Evolutionary conservation across 1,140 invertebrate genomes (phyloP).

Genomic region (Glossosoma conforme): DNA sequence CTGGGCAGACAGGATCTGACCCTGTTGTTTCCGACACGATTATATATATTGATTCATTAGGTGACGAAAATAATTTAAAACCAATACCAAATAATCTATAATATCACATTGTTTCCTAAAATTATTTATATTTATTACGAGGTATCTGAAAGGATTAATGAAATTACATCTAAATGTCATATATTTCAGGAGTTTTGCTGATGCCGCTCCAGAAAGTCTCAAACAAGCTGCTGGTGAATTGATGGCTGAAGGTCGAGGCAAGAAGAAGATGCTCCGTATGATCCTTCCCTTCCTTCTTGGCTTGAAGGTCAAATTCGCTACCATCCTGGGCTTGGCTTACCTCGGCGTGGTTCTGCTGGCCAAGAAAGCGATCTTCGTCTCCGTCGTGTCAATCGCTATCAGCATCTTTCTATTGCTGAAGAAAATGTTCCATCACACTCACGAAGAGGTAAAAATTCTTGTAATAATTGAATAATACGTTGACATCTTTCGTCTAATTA

Average conservation of each 20-base stretch:
- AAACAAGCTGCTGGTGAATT: conserved; percentile 52
- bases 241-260: conserved; percentile 59
- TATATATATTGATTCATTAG: too few relatives aligned
- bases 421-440: conserved; percentile 39
- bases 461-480: too few relatives aligned
- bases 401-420: conserved; percentile 55
- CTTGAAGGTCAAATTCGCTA: conserved; percentile 57
- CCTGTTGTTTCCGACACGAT: too few relatives aligned
- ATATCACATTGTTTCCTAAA: too few relatives aligned
- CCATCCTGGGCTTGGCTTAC: conserved; percentile 52
- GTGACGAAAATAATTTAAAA: too few relatives aligned
- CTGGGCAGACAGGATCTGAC: too few relatives aligned
- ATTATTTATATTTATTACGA: too few relatives aligned
- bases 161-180: too few relatives aligned
- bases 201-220: conserved; percentile 48
- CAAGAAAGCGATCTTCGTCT: conserved; percentile 61
- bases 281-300: conserved; percentile 55
- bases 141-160: too few relatives aligned
- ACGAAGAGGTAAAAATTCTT: conserved; percentile 10
- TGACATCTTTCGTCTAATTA: too few relatives aligned
- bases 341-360: conserved; percentile 57
- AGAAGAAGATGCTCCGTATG: conserved; percentile 56
- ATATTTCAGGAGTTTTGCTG: conserved; percentile 43
- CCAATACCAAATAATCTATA: too few relatives aligned
- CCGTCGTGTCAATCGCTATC: conserved; percentile 57